A percentile compares a stretch with the other conserved stretches of the same genome.
Evolutionary conservation across 2,888 invertebrate genomes (phyloP).

Genomic region (Nomada fabriciana): DNA sequence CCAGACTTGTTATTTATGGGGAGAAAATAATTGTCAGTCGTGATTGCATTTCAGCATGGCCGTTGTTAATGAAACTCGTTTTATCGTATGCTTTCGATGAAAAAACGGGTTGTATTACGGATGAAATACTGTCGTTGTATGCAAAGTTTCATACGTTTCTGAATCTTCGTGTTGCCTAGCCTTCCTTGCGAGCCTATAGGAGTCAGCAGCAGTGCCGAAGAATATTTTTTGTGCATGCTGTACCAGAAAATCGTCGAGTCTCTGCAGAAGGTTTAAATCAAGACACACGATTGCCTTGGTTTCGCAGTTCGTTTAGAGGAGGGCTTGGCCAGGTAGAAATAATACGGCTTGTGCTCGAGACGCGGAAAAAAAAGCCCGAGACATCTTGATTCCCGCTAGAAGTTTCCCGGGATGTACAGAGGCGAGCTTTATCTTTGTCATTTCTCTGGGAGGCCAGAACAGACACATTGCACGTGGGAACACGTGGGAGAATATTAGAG

Average conservation of each 20-base stretch:
- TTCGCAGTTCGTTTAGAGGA: neutral
- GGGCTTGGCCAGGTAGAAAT: too few species aligned
- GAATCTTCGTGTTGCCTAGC: too few species aligned
- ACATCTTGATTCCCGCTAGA: neutral
- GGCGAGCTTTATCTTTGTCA: neutral
- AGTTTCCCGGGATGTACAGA: too few species aligned
- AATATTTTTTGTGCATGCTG: neutral
- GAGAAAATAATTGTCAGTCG: neutral
- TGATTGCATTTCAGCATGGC: neutral
- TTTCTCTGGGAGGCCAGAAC: neutral
- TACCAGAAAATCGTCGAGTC: neutral
- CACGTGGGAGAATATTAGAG: conserved; percentile 18
- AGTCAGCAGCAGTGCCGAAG: neutral
- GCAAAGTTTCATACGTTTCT: too few species aligned
- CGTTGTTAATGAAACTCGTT: conserved; percentile 1
- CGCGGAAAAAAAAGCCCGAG: neutral
- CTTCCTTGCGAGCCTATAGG: neutral
- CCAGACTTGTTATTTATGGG: neutral
- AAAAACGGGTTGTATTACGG: too few species aligned
- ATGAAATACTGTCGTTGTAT: too few species aligned
- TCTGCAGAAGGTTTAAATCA: neutral
- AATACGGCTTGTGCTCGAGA: neutral
- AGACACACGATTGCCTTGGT: neutral
- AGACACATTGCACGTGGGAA: neutral
- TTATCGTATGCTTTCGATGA: too few species aligned